Conservation (phyloP, 2,888 invertebrate genomes). For the Metellina segmentata region DNA sequence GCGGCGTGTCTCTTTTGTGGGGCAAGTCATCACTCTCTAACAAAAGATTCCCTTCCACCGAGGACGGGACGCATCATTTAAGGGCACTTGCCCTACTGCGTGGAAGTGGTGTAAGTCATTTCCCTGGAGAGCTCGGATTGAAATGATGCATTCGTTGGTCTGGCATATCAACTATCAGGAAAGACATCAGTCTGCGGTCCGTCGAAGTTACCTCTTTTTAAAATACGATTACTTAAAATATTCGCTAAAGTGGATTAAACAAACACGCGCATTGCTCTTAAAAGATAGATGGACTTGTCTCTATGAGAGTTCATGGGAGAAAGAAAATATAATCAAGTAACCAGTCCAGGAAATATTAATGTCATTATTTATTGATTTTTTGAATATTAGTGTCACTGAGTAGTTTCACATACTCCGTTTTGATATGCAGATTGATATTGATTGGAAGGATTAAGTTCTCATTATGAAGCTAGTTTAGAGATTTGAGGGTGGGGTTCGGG, state of each 20-base stretch:
- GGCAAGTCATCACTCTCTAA: constrained; percentile 40
- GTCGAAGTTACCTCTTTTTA: too few species aligned
- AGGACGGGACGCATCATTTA: constrained; percentile 35
- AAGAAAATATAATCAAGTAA: not conserved
- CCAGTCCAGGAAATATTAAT: not conserved
- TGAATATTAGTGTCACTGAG: not conserved
- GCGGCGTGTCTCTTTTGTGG: constrained; percentile 21
- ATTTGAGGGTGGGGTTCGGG: too few species aligned
- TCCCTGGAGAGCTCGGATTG: not conserved
- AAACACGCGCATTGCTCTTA: not conserved
- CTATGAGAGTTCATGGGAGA: not conserved
- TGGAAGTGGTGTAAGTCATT: constrained; percentile 31
- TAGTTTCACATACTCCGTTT: not conserved
- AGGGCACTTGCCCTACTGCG: not conserved
- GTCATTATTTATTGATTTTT: not conserved
- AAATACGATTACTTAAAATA: too few species aligned
- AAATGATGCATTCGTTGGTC: not conserved
- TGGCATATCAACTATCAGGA: not conserved
- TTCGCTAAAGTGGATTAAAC: not conserved
- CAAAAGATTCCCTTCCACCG: constrained; percentile 6
- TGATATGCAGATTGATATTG: not conserved
- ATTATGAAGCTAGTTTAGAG: not conserved
- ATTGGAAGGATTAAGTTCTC: not conserved
- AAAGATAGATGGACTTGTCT: not conserved
- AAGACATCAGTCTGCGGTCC: too few species aligned